Conservation (phyloP, 2,797 vertebrate genomes). For the Artibeus jamaicensis region DNA sequence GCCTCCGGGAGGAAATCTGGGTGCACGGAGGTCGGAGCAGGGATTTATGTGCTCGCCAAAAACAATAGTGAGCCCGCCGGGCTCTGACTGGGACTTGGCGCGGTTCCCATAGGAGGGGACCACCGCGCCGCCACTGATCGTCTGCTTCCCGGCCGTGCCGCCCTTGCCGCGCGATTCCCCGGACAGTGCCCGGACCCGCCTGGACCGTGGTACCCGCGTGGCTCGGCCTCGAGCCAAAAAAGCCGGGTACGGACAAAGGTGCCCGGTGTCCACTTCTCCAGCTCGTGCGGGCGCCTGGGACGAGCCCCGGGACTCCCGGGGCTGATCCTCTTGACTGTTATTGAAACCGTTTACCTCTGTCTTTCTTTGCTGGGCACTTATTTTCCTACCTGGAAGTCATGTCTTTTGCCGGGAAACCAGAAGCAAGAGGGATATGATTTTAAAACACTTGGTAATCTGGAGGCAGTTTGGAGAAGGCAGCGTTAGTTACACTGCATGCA, state of each 20-base stretch:
- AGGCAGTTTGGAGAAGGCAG: not conserved
- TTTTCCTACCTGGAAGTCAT: not conserved
- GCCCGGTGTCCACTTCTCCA: not conserved
- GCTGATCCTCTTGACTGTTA: not conserved
- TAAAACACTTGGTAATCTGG: not conserved
- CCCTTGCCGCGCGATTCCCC: not conserved
- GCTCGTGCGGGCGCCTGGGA: not conserved
- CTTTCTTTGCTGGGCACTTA: not conserved
- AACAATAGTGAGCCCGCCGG: constrained; percentile 68
- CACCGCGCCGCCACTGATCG: not conserved
- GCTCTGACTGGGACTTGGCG: constrained; percentile 51
- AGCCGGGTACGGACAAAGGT: constrained; percentile 47
- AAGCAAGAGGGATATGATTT: not conserved
- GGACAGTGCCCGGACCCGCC: not conserved
- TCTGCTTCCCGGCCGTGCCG: not conserved
- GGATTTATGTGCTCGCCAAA: constrained; percentile 62
- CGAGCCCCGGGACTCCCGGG: not conserved
- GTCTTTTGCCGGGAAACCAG: not conserved
- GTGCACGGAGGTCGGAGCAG: constrained; percentile 47
- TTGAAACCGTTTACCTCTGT: not conserved
- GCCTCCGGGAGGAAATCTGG: constrained; percentile 71
- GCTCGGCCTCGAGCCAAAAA: not conserved
- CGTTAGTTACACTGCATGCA: not conserved
- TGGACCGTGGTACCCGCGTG: not conserved
- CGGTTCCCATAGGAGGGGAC: constrained; percentile 61